phyloP scores from a whole-genome alignment of 2,113 vertebrate species.

The Lycocorax pyrrhopterus region DNA sequence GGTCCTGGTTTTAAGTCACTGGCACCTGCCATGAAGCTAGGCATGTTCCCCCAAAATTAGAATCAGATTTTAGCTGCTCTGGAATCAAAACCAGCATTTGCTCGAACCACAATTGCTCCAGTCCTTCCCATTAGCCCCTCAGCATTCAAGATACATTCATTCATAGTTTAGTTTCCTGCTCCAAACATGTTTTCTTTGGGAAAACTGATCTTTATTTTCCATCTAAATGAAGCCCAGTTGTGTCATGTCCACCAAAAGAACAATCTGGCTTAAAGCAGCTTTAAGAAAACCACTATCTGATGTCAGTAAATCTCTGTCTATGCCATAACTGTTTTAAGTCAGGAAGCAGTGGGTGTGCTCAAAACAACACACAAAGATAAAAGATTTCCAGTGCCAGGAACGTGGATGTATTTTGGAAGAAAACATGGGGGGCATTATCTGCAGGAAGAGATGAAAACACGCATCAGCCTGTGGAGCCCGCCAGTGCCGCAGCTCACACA shows the following conservation, averaged over 20 bases:
- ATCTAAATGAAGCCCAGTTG: not conserved
- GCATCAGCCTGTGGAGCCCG: not conserved
- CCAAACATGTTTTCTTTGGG: not conserved
- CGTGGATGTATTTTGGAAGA: constrained; percentile 32
- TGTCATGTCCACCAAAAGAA: constrained; percentile 10
- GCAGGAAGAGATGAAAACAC: not conserved
- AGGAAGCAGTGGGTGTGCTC: constrained; percentile 61
- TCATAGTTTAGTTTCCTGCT: not conserved
- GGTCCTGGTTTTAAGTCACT: not conserved
- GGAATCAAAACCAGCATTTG: not conserved
- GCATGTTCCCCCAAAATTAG: not conserved
- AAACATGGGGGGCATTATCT: not conserved
- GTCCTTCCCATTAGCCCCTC: not conserved
- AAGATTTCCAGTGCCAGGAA: constrained; percentile 46
- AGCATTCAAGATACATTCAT: not conserved
- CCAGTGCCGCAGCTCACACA: not conserved
- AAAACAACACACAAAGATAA: constrained; percentile 52
- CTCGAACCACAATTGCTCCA: not conserved
- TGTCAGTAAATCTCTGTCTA: constrained; percentile 44
- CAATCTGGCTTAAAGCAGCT: not conserved
- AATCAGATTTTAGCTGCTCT: not conserved
- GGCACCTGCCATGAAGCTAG: not conserved
- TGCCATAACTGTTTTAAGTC: constrained; percentile 31
- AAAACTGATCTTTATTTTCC: not conserved
- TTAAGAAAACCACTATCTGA: constrained; percentile 46